phyloP scores from a whole-genome alignment of 2,888 invertebrate genomes.

The Lycophotia porphyrea region DNA sequence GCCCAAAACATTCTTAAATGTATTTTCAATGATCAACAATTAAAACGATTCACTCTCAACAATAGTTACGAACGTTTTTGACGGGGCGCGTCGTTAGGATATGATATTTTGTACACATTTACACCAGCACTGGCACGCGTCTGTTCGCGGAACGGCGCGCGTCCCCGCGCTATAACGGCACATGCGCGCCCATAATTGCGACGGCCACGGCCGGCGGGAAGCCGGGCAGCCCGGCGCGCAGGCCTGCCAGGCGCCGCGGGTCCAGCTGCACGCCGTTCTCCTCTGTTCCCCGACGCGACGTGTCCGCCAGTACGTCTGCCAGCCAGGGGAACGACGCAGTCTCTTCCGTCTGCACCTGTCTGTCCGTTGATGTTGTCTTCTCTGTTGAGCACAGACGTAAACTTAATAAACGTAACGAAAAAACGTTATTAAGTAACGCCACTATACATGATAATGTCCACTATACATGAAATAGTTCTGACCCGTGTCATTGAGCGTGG shows the following conservation, averaged over 20 bases:
- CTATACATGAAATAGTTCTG: not conserved
- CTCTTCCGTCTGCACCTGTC: constrained; percentile 85
- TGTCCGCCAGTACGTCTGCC: constrained; percentile 28
- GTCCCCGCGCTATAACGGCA: constrained; percentile 70
- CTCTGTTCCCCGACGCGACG: constrained; percentile 26
- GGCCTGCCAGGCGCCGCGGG: constrained; percentile 68
- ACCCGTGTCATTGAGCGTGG: constrained; percentile 79
- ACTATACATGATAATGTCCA: no score
- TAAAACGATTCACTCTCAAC: constrained; percentile 12
- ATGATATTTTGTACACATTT: constrained; percentile 27
- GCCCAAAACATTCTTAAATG: constrained; percentile 19
- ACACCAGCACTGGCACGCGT: constrained; percentile 73
- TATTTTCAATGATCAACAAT: constrained; percentile 8
- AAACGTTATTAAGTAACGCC: not conserved
- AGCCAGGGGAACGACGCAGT: constrained; percentile 63
- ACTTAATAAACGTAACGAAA: no score
- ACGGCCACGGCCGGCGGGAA: constrained; percentile 67
- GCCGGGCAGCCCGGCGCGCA: constrained; percentile 66
- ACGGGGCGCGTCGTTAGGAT: not conserved
- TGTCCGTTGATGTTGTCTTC: constrained; percentile 76
- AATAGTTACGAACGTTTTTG: not conserved
- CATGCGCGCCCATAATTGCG: constrained; percentile 67
- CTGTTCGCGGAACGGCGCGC: constrained; percentile 43
- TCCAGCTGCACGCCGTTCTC: constrained; percentile 70
- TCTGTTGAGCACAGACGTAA: constrained; percentile 67